A percentile compares a stretch with the other conserved stretches of the same genome.
Evolutionary conservation across 2,888 invertebrate genomes (phyloP).

Genomic region (Dynastes hyllus): DNA sequence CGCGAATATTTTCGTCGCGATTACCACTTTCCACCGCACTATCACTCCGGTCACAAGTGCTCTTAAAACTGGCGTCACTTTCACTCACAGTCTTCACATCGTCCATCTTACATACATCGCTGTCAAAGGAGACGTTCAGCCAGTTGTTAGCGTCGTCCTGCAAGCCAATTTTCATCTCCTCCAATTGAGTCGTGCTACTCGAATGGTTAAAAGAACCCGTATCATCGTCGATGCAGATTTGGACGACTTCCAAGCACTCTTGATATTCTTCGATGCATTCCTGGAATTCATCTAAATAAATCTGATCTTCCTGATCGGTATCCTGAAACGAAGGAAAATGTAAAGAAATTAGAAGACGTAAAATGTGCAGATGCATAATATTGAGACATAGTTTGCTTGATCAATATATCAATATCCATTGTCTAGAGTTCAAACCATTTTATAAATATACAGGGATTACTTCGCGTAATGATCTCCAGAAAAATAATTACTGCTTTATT

Average conservation of each 20-base stretch:
- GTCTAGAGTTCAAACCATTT: no score
- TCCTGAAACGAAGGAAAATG: constrained; percentile 65
- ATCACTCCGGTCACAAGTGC: constrained; percentile 56
- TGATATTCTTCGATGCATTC: constrained; percentile 80
- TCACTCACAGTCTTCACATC: constrained; percentile 50
- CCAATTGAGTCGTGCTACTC: constrained; percentile 60
- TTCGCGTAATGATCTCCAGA: no score
- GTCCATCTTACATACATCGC: constrained; percentile 34
- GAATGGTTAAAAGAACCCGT: constrained; percentile 69
- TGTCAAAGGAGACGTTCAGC: constrained; percentile 34
- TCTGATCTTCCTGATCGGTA: constrained; percentile 77
- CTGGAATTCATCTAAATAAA: constrained; percentile 78
- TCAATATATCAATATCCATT: no score
- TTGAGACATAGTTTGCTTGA: no score
- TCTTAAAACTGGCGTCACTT: constrained; percentile 57
- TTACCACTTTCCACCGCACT: neutral
- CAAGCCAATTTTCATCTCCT: constrained; percentile 14
- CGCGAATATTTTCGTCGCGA: neutral
- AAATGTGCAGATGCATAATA: no score
- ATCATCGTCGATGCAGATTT: constrained; percentile 77
- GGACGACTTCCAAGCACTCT: constrained; percentile 77
- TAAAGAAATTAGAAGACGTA: no score
- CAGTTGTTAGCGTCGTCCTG: constrained; percentile 20
- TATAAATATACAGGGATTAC: no score
- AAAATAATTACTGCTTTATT: no score